Evolutionary conservation across 2,113 vertebrate species (phyloP), one percentile per base, ranked within the genome.

Genomic region (Dipodomys merriami): DNA sequence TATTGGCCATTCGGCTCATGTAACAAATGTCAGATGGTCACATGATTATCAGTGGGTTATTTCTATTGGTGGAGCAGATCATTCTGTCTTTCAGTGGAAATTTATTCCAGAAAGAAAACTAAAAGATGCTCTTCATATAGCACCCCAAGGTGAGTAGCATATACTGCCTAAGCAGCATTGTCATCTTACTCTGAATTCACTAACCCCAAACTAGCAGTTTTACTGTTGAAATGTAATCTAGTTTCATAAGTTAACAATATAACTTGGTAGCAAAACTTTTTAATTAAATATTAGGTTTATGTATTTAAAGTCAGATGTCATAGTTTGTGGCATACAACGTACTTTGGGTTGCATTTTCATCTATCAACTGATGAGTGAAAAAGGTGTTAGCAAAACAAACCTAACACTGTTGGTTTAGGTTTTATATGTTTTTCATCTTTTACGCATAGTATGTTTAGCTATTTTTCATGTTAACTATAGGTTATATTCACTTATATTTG

Each of bases 31-130:
- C 83, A 98, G 99, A 87, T 99, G 99, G 99, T 99, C 99, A 20
- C 99, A 99, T 88, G 99, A 99, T 97, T 99, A 99, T 98, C 99
- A 99, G 97, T 99, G 99, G 99, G 99, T 99, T 94, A 98, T 99
- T 97, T 99, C 99, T 87, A 99, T 99, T 79, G 99, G 99, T 90
- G 99, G 99, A 96, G 99, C 99, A 44, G 99, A 99, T 97, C 99
- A 99, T 96, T 99, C 99, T 69, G 99, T 99, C 96, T 99, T 99
- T 97, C 99, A 99, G 98, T 99, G 99, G 99, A 99, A 99, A 96
- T 99, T 99, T 98, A 98, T 99, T 95, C 98, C 99, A 11, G 99
- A 99, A 95, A 98, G 99, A 93, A 99, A 99, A 92, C 91, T 99
- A 73, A 99, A 99, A 98, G 99, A 99, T 95, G 97, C 98, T 80